Base-by-base conservation (phyloP, 2,888 invertebrate genomes). In the Drosophila meridionalis region DNA sequence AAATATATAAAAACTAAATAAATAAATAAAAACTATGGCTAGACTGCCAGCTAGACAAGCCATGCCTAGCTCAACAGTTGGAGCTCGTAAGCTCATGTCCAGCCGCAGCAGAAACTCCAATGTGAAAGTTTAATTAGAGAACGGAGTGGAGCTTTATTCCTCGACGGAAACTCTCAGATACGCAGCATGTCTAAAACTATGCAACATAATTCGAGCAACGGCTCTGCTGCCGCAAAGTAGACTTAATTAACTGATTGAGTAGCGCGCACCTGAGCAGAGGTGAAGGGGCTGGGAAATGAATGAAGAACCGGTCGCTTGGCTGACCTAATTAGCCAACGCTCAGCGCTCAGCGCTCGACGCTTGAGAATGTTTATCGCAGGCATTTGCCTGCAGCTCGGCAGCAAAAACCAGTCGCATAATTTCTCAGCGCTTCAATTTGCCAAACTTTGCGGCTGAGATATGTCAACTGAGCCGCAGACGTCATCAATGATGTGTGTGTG, bases 281-380 rank as follows among this genome's bases (percentile, higher is more conserved):
- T 0, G 7, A 3, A 2, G 2, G 36, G 34, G 4, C 2, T 3
- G 30, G 5, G 42, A 6, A 2, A 20, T 47, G 47, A n/a, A 20
- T 8, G 11, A 36, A 62, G 56, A 80, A 80, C 80, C 80, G 80
- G 78, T 80, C 68, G 53, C 26, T 45, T 20, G 26, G 11, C 53
- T 75, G 69, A 75, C 76, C 76, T 65, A 75, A 62, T 75, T 75
- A 69, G 30, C 60, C 36, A 61, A 65, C 74, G 58, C 57, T 34
- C 45, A 57, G 28, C 74, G 58, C 57, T 34, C 42, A 57, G 28
- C 45, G 61, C 40, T 58, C 71, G 60, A 42, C 45, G 61, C 40
- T 48, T 77, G 67, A 40, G 57, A 77, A 72, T 40, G 40, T 40
- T 40, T 14, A 40, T 14, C 40, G 40, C 40, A 4, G 11, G 36